Percentiles rank a stretch among this genome's conserved stretches.
Conservation (phyloP, 2,888 invertebrate genomes). For the Drosophila diplacantha region DNA sequence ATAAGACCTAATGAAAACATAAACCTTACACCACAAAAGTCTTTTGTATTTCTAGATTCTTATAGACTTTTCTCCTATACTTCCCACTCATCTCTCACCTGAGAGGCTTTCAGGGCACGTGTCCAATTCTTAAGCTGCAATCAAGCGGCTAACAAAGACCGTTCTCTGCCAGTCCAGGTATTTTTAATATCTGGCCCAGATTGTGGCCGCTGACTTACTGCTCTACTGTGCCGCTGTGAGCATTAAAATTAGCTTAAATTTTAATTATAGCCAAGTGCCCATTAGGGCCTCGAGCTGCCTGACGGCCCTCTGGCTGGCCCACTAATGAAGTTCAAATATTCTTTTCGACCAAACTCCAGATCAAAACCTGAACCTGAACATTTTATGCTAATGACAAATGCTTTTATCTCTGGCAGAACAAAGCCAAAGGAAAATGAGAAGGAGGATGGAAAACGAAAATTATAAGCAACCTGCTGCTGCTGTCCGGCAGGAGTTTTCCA, state of each 20-base stretch:
- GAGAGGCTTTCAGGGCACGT: neutral
- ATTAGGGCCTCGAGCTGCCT: constrained; percentile 26
- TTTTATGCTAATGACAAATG: constrained; percentile 73
- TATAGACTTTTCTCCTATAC: neutral
- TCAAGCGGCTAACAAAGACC: constrained; percentile 35
- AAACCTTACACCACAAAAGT: neutral
- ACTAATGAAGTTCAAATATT: constrained; percentile 70
- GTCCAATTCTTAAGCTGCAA: constrained; percentile 30
- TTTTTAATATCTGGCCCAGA: constrained; percentile 30
- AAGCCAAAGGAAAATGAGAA: constrained; percentile 20
- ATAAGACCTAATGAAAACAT: neutral
- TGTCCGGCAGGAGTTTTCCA: constrained; percentile 41
- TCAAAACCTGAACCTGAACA: constrained; percentile 49
- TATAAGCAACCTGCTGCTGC: constrained; percentile 58
- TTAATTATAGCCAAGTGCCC: constrained; percentile 58
- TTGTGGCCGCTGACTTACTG: constrained; percentile 26
- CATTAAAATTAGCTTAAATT: constrained; percentile 61
- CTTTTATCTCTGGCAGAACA: constrained; percentile 61
- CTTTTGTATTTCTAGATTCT: neutral
- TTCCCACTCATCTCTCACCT: constrained; percentile 10
- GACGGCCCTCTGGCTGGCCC: constrained; percentile 6
- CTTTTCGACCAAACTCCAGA: constrained; percentile 34
- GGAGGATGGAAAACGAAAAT: constrained; percentile 41
- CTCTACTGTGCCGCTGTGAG: constrained; percentile 11
- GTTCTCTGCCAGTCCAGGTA: constrained; percentile 12